Conservation (phyloP, 37 sponge, comb jelly and placozoan genomes). For the Hexactinellida sp. region DNA sequence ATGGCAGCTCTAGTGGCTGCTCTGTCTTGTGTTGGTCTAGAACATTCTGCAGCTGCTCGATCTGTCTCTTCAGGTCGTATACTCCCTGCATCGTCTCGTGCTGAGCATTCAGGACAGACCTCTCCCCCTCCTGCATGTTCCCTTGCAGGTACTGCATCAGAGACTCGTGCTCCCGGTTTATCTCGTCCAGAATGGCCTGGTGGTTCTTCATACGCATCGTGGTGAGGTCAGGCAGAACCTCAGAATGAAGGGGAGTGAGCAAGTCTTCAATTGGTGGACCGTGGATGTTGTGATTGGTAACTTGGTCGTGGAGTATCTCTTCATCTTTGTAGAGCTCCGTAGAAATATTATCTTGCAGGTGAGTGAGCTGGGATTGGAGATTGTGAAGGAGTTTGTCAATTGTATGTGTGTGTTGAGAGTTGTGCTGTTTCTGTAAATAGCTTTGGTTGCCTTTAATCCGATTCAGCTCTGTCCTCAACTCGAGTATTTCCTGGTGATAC, state of each 20-base stretch:
- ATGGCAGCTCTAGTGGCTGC: neutral
- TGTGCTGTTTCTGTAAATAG: neutral
- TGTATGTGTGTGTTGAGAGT: neutral
- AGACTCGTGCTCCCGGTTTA: neutral
- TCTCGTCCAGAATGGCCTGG: neutral
- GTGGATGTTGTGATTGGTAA: neutral
- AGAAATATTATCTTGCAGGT: neutral
- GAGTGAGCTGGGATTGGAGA: neutral
- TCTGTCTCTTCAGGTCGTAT: neutral
- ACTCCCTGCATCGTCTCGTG: conserved; percentile 7
- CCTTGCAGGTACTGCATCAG: neutral
- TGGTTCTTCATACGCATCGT: neutral
- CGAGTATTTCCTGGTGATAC: neutral
- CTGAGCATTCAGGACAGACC: neutral
- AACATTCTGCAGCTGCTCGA: neutral
- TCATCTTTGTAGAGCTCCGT: neutral
- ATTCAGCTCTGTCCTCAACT: neutral
- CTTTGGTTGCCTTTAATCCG: neutral
- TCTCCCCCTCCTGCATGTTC: conserved; percentile 2
- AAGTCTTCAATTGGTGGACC: neutral
- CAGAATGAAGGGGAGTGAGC: neutral
- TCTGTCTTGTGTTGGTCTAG: neutral
- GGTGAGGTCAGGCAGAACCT: neutral
- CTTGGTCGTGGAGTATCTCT: neutral
- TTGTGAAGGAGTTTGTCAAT: neutral